These are phyloP conservation scores for Astreopora myriophthalma DNA, from an alignment of 64 coral and sea anemone genomes.

Conservation along the genomic window DNA sequence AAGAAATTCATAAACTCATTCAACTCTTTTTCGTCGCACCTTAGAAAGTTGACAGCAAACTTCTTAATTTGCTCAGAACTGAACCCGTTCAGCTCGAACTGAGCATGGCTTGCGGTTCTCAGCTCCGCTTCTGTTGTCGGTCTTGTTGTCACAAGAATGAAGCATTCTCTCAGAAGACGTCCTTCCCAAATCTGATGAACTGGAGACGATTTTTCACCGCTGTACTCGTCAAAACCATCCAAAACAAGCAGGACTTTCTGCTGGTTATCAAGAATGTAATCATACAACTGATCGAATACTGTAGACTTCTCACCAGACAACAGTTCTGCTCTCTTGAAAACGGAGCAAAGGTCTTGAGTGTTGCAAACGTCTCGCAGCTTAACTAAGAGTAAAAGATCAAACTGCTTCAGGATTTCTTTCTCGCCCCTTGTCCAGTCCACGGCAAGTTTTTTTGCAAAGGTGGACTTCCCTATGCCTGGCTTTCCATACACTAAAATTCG, in stretches of 20 bases:
- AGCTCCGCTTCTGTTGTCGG: slow-evolving; percentile 26
- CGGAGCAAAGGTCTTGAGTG: neutral
- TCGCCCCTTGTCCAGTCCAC: slow-evolving; percentile 1
- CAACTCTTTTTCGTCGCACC: neutral
- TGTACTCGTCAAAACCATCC: slow-evolving; percentile 62
- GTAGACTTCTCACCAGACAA: neutral
- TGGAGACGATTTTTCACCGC: neutral
- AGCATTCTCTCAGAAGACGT: neutral
- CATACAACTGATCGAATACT: neutral
- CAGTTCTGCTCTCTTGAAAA: neutral
- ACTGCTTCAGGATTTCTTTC: neutral
- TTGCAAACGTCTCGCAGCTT: neutral
- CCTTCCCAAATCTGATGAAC: slow-evolving; percentile 13
- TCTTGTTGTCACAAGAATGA: slow-evolving; percentile 27
- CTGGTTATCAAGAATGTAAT: neutral
- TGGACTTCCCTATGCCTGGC: slow-evolving; percentile 13
- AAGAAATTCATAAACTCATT: slow-evolving; percentile 11
- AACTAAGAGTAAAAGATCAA: neutral
- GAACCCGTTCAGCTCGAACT: slow-evolving; percentile 46
- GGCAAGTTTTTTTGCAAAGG: neutral
- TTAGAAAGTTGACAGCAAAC: slow-evolving; percentile 24
- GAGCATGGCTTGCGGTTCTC: neutral
- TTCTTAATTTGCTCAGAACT: neutral
- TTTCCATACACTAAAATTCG: slow-evolving; percentile 15
- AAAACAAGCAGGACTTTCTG: slow-evolving; percentile 52